Base-by-base conservation (phyloP, 53 echinoderm and acorn worm genomes). In the Mesocentrotus franciscanus region DNA sequence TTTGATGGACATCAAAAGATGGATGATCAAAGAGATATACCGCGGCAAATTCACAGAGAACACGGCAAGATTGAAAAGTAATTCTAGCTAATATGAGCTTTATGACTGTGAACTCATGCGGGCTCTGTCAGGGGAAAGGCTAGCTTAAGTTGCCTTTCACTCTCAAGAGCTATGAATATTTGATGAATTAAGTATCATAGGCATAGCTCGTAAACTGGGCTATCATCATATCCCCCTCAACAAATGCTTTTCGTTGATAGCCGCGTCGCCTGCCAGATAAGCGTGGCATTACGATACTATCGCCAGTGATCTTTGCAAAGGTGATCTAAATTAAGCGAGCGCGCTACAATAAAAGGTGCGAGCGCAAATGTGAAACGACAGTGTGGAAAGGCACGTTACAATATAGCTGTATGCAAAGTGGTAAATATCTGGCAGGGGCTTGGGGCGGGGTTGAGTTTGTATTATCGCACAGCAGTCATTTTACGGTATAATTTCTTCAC, bases 121-220 rank as follows among this genome's bases (percentile, higher is more conserved):
- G 55, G 85, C 49, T 85, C 56, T 57, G 57, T 20, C 49, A 26
- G 18, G 55, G 26, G 20, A 13, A 60, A 32, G 90, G 62, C 61
- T 60, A 33, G 90, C 61, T 90, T 61, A 61, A 60, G 90, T 30
- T 59, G 60, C 59, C 90, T 58, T 90, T 90, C 59, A 85, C 90
- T 33, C 90, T 90, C 90, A 90, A 33, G 33, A 16, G 59, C 61
- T 60, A 61, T 90, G 90, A 90, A 90, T 90, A 60, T 90, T 90
- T 90, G 90, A 90, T 90, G 90, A 90, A 90, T 61, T 60, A 62
- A 90, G 61, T 90, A 90, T 61, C 90, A 32, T 61, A 24, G 62
- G 61, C 90, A 32, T 61, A 24, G 62, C 61, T 90, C 90, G 59
- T 90, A 60, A 90, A 90, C 90, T 90, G 90, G 90, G 90, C 59